Conservation (phyloP, 2,797 vertebrate genomes). For the Falco rusticolus region DNA sequence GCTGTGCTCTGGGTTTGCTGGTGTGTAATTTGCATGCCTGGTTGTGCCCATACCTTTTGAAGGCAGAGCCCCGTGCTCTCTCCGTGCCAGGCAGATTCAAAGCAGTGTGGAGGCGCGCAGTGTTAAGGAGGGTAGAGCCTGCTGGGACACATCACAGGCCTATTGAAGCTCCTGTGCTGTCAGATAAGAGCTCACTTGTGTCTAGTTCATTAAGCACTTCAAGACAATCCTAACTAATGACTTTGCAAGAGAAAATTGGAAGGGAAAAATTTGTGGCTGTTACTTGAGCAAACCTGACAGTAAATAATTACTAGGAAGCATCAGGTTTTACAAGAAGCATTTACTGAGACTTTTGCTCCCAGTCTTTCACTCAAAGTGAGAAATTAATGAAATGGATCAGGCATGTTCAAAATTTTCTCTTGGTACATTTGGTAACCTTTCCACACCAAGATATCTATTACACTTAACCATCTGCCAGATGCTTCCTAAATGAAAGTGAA, state of each 20-base stretch:
- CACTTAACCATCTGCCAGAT: neutral
- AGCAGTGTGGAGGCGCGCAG: fast-evolving
- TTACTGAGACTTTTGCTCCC: neutral
- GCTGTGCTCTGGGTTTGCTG: neutral
- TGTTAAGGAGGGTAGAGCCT: neutral
- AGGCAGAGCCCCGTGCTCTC: neutral
- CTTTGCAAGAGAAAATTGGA: neutral
- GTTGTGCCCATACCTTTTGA: too few relatives aligned
- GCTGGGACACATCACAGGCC: neutral
- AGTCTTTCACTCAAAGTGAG: neutral
- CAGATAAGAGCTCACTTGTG: fast-evolving
- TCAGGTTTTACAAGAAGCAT: neutral
- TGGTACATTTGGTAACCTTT: neutral
- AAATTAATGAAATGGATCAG: neutral
- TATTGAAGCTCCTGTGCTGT: neutral
- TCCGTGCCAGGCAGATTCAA: neutral
- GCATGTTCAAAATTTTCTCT: neutral
- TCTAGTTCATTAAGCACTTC: neutral
- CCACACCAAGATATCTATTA: neutral
- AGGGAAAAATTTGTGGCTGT: neutral
- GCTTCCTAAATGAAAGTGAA: neutral
- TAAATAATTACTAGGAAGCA: neutral
- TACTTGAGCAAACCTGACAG: neutral
- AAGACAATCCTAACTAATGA: fast-evolving
- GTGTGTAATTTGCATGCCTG: neutral